phyloP scores from a whole-genome alignment of 2,797 vertebrate genomes.

The Pseudochirops cupreus region DNA sequence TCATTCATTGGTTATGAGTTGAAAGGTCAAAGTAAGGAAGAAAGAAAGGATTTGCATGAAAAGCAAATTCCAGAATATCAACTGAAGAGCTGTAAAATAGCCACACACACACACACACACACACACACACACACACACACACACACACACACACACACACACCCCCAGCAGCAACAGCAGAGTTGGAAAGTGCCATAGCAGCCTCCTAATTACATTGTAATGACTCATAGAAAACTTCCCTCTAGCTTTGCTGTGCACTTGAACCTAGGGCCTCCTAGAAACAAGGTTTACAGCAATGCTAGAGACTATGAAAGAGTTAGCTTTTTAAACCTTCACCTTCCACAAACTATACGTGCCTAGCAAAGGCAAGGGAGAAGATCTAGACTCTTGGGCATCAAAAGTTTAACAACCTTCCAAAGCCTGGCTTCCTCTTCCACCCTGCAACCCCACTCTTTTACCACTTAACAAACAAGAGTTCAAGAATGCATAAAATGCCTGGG shows the following conservation, averaged over 20 bases:
- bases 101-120: too few species aligned
- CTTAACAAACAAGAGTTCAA: background rate
- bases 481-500: background rate
- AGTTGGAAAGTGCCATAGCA: background rate
- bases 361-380: background rate
- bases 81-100: background rate
- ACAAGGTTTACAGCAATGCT: background rate
- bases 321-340: background rate
- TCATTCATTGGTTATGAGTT: background rate
- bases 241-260: background rate
- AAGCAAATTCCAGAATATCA: background rate
- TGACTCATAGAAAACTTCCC: background rate
- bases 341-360: background rate
- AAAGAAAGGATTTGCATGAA: background rate
- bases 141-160: too few species aligned
- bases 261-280: background rate
- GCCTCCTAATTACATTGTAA: background rate
- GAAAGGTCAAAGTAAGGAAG: background rate
- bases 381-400: background rate
- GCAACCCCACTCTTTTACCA: background rate
- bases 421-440: background rate
- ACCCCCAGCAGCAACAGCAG: too few species aligned
- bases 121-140: too few species aligned
- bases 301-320: background rate
- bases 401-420: background rate